phyloP scores from a whole-genome alignment of 2,113 vertebrate genomes.

The Ploceus nigricollis region DNA sequence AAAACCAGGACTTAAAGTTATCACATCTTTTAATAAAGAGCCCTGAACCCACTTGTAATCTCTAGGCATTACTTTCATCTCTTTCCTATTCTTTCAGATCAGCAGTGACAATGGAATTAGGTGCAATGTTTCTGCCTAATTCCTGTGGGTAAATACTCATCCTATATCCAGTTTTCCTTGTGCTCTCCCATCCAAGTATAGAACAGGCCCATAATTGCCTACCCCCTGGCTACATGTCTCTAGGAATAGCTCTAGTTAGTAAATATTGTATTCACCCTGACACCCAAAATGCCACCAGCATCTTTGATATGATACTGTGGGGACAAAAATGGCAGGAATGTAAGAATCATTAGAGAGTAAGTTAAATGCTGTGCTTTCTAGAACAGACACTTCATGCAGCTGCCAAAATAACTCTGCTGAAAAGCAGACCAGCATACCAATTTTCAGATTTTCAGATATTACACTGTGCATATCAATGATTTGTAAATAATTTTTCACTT shows the following conservation, averaged over 20 bases:
- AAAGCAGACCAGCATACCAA: conserved; percentile 6
- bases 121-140: not conserved
- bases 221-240: not conserved
- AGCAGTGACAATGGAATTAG: not conserved
- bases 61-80: not conserved
- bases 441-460: conserved; percentile 6
- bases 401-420: conserved; percentile 4
- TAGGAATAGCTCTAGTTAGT: conserved; percentile 24
- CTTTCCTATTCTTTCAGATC: not conserved
- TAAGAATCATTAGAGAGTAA: not conserved
- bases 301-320: conserved; percentile 10
- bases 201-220: not conserved
- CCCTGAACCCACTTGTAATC: not conserved
- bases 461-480: not conserved
- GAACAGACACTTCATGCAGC: not conserved
- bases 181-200: not conserved
- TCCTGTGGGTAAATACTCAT: not conserved
- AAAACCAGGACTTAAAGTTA: not conserved
- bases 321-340: conserved; percentile 36
- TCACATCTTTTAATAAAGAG: not conserved
- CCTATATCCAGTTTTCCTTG: not conserved
- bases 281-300: not conserved
- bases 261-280: not conserved
- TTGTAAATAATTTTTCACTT: not conserved
- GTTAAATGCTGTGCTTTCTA: not conserved